These are phyloP conservation scores for Smutsia temminckii DNA, from an alignment of 2,797 vertebrate genomes.

Conservation along the genomic window DNA sequence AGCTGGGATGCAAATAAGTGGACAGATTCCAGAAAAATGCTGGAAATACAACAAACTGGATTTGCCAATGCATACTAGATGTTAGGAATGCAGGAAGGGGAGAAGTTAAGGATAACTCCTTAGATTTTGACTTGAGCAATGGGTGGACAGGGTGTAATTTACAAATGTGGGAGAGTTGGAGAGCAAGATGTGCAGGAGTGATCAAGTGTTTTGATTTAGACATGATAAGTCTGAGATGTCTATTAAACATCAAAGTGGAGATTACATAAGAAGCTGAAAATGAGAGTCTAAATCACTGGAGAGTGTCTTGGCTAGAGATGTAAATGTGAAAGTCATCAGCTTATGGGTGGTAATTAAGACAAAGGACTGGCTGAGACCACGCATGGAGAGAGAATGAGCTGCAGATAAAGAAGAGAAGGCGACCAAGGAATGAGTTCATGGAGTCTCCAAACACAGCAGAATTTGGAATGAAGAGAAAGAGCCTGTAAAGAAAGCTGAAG, in stretches of 20 bases:
- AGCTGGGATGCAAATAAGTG: neutral
- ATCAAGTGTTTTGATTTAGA: neutral
- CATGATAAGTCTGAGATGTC: neutral
- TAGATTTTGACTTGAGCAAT: neutral
- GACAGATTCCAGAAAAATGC: neutral
- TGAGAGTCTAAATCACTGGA: neutral
- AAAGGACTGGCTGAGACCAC: neutral
- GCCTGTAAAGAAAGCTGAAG: neutral
- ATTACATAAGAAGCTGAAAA: neutral
- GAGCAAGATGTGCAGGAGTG: neutral
- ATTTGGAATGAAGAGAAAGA: neutral
- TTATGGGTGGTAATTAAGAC: neutral
- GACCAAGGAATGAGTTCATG: neutral
- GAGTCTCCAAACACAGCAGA: neutral
- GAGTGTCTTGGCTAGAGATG: neutral
- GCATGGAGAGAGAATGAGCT: neutral
- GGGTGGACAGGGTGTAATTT: neutral
- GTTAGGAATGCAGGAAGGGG: neutral
- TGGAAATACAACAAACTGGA: slow-evolving; percentile 9
- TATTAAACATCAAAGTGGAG: neutral
- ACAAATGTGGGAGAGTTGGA: neutral
- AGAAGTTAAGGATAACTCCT: neutral
- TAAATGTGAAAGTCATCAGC: neutral
- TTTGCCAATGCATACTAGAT: neutral
- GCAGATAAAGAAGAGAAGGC: neutral